phyloP scores from a whole-genome alignment of 2,888 invertebrate species.

The Abscondita cerata region DNA sequence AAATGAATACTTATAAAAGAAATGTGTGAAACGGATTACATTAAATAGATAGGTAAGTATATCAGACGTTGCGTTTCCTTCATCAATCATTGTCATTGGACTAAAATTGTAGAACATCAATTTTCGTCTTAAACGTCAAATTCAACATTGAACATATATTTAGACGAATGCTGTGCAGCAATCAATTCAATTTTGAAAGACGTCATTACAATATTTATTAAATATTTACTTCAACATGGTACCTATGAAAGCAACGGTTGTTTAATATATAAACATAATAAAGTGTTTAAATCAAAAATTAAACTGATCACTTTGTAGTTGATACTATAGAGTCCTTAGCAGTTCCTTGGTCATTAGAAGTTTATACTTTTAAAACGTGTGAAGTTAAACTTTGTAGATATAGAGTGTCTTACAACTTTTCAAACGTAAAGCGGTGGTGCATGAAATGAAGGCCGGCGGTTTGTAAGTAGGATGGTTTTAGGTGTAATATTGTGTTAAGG shows the following conservation, averaged over 20 bases:
- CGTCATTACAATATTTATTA: conserved; percentile 8
- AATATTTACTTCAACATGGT: too few species aligned
- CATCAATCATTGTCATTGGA: conserved; percentile 28
- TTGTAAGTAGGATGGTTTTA: conserved; percentile 46
- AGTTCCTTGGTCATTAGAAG: too few species aligned
- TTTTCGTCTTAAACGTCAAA: conserved; percentile 22
- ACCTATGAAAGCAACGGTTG: too few species aligned
- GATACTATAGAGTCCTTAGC: too few species aligned
- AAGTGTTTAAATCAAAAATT: too few species aligned
- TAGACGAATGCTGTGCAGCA: conserved; percentile 16
- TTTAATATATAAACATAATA: too few species aligned
- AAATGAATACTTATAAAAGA: conserved; percentile 6
- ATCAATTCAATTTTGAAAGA: neutral
- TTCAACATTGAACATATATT: conserved; percentile 17
- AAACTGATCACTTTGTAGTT: too few species aligned
- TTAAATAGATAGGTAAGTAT: conserved; percentile 19
- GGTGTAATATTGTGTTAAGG: conserved; percentile 49
- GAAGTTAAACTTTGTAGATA: conserved; percentile 14
- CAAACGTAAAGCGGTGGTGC: conserved; percentile 26
- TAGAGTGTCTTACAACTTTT: conserved; percentile 21
- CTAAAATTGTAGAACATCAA: conserved; percentile 25
- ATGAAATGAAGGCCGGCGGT: conserved; percentile 42
- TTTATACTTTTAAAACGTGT: too few species aligned
- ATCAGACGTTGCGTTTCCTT: conserved; percentile 13
- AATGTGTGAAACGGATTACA: conserved; percentile 15